These are phyloP conservation scores for Champsocephalus gunnari DNA, from an alignment of 2,797 vertebrate species.

Conservation along the genomic window DNA sequence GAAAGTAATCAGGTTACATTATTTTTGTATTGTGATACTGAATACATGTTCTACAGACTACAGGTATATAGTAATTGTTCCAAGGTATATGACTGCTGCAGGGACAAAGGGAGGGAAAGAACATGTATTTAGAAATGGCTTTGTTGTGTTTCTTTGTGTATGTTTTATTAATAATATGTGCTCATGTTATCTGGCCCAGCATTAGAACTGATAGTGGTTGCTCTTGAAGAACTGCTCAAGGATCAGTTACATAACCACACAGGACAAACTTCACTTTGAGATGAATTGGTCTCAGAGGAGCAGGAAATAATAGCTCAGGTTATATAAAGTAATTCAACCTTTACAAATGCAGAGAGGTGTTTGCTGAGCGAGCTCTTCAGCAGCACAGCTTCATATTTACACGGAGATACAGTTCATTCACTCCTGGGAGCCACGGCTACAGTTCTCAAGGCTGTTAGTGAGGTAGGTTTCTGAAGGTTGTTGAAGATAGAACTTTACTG, in stretches of 20 bases:
- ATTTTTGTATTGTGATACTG: too few species aligned
- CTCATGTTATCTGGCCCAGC: neutral
- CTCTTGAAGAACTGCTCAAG: conserved; percentile 41
- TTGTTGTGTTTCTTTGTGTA: conserved; percentile 32
- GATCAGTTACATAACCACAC: conserved; percentile 32
- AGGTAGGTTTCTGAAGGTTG: conserved; percentile 33
- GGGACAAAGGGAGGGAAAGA: neutral
- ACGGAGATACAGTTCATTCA: conserved; percentile 2
- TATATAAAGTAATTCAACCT: conserved; percentile 71
- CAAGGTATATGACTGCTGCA: conserved; percentile 10
- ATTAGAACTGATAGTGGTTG: conserved; percentile 11
- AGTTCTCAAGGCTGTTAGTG: conserved; percentile 22
- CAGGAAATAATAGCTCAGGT: conserved; percentile 59
- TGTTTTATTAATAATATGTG: conserved; percentile 42
- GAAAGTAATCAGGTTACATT: too few species aligned
- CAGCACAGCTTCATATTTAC: conserved; percentile 29
- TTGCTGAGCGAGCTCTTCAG: conserved; percentile 51
- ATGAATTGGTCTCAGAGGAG: conserved; percentile 62
- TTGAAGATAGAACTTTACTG: neutral
- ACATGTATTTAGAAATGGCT: neutral
- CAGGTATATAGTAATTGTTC: too few species aligned
- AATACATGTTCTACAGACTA: too few species aligned
- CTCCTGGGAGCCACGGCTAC: conserved; percentile 35
- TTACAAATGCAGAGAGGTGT: conserved; percentile 45
- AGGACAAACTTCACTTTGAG: conserved; percentile 46